Conservation (phyloP, 2,888 invertebrate species). For the Tiphia femorata region DNA sequence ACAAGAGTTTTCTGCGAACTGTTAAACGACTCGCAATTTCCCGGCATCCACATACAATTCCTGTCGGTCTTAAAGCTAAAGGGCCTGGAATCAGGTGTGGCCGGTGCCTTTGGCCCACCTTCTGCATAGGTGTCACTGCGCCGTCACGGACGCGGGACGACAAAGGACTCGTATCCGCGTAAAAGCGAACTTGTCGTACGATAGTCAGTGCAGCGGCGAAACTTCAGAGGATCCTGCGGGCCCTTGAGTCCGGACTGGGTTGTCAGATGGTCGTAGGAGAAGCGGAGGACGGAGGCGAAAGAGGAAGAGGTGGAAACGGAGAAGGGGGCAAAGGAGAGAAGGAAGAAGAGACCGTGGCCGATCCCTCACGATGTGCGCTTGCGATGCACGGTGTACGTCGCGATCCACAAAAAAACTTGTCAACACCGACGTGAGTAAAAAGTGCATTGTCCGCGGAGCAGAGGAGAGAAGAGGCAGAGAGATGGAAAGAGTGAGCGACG, state of each 20-base stretch:
- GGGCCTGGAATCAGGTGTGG: constrained; percentile 53
- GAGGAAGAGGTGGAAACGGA: constrained; percentile 17
- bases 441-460: constrained; percentile 41
- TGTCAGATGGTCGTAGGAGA: constrained; percentile 10
- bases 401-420: constrained; percentile 45
- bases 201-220: constrained; percentile 59
- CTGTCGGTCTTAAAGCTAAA: constrained; percentile 34
- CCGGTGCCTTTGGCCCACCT: constrained; percentile 43
- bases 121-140: constrained; percentile 47
- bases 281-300: constrained; percentile 5
- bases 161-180: constrained; percentile 65
- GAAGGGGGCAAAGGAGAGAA: no score
- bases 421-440: constrained; percentile 52
- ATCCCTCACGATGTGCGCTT: constrained; percentile 30
- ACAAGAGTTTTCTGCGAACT: no score
- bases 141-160: constrained; percentile 44
- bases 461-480: constrained; percentile 5
- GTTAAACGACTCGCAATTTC: no score
- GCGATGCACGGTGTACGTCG: constrained; percentile 39
- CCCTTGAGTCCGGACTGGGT: constrained; percentile 15
- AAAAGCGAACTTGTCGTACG: constrained; percentile 57
- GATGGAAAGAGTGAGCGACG: constrained; percentile 14
- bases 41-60: no score
- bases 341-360: no score
- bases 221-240: constrained; percentile 54